Conservation (phyloP, 2,797 vertebrate species). For the Argentina silus region DNA sequence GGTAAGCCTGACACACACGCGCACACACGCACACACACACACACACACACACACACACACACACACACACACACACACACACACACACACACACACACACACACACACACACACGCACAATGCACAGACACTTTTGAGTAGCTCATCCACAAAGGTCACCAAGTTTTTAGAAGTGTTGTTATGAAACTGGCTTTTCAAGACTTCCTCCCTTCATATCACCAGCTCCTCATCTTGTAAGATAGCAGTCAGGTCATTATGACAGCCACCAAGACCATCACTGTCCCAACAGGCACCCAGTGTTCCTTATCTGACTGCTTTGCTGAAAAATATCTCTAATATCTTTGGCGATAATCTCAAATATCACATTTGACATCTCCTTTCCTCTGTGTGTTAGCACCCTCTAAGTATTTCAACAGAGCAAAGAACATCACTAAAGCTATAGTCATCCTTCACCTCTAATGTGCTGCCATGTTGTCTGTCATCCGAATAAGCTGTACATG, state of each 20-base stretch:
- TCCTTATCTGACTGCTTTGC: not conserved
- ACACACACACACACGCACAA: not conserved
- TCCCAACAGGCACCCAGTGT: not conserved
- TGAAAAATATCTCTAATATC: no score
- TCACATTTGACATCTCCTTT: not conserved
- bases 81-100: slow-evolving; percentile 16
- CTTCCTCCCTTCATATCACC: not conserved
- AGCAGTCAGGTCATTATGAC: not conserved
- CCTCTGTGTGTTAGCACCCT: not conserved
- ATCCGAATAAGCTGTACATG: not conserved
- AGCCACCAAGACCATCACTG: not conserved
- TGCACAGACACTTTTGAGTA: no score
- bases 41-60: not conserved
- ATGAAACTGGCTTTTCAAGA: not conserved
- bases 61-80: not conserved
- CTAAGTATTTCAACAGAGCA: not conserved
- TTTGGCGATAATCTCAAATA: not conserved
- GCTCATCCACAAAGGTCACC: not conserved
- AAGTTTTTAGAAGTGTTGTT: not conserved
- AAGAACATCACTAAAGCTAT: not conserved
- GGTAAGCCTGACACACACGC: slow-evolving; percentile 27
- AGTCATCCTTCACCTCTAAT: not conserved
- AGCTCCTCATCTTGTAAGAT: not conserved
- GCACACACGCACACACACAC: slow-evolving; percentile 11
- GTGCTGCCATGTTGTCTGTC: not conserved